phyloP scores from a whole-genome alignment of 1,140 invertebrate species.

The Arctopsyche grandis region DNA sequence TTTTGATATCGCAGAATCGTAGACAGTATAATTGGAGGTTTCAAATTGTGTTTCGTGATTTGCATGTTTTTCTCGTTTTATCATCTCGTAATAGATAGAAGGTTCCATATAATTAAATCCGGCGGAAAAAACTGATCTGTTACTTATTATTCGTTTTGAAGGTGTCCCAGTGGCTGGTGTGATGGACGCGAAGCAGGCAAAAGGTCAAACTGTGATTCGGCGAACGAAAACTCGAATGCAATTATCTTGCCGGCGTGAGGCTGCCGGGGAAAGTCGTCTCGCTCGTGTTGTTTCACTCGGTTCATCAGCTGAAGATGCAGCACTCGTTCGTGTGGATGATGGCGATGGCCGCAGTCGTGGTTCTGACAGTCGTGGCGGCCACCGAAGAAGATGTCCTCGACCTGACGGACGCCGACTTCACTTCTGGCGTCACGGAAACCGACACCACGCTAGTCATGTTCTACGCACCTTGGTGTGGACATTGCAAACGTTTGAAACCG shows the following conservation, averaged over 20 bases:
- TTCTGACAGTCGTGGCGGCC: conserved; percentile 57
- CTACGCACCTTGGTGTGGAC: conserved; percentile 90
- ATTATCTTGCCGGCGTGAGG: conserved; percentile 28
- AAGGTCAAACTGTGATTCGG: conserved; percentile 6
- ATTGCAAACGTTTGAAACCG: conserved; percentile 97
- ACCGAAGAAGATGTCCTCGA: conserved; percentile 87
- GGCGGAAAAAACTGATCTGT: not conserved
- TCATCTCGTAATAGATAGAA: not conserved
- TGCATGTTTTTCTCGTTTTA: not conserved
- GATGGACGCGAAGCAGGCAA: not conserved
- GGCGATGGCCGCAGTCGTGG: not conserved
- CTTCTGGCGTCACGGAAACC: conserved; percentile 76
- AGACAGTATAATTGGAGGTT: conserved; percentile 14
- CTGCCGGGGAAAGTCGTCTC: not conserved
- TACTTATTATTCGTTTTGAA: not conserved
- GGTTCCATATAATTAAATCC: conserved; percentile 8
- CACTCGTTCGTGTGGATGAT: not conserved
- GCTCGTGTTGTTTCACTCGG: not conserved
- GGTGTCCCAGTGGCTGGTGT: not conserved
- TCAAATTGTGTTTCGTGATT: conserved; percentile 21
- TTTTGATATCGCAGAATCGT: not conserved
- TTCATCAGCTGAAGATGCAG: conserved; percentile 15
- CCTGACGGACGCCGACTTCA: conserved; percentile 86
- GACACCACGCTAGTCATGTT: conserved; percentile 97
- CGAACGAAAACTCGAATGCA: too few relatives aligned